Percentiles rank a stretch among this genome's conserved stretches.
Conservation (phyloP, 2,888 invertebrate genomes). For the Schizaphis graminum region DNA sequence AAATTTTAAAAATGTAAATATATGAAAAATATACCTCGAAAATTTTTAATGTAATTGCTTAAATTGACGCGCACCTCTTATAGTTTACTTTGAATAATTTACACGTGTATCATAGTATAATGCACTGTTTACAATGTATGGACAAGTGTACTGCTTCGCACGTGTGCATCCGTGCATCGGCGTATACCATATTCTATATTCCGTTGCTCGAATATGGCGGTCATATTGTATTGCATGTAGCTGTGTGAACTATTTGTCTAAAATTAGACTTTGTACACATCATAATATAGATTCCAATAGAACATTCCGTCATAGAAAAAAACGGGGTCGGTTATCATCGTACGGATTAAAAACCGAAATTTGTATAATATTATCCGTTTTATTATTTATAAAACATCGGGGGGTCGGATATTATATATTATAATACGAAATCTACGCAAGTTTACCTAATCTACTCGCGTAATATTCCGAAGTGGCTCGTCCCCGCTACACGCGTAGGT, state of each 20-base stretch:
- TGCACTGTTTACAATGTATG: neutral
- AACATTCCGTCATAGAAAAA: neutral
- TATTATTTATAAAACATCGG: neutral
- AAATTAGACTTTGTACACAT: neutral
- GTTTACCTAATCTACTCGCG: neutral
- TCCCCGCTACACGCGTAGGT: neutral
- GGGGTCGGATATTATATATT: neutral
- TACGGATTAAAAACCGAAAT: neutral
- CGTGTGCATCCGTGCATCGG: neutral
- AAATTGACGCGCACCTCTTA: neutral
- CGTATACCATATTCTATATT: neutral
- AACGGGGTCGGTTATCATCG: neutral
- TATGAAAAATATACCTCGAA: neutral
- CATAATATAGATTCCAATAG: neutral
- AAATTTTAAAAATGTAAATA: neutral
- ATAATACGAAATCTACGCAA: neutral
- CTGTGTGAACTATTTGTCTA: constrained; percentile 6
- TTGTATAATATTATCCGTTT: neutral
- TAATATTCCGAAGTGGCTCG: neutral
- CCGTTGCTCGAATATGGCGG: neutral
- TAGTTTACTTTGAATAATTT: neutral
- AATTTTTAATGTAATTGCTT: neutral
- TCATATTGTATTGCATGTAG: neutral
- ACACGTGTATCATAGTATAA: neutral
- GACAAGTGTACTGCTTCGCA: neutral